Percentiles rank a stretch among this genome's conserved stretches.
phyloP scores from a whole-genome alignment of 2,888 invertebrate genomes.

The Microplitis manilae region DNA sequence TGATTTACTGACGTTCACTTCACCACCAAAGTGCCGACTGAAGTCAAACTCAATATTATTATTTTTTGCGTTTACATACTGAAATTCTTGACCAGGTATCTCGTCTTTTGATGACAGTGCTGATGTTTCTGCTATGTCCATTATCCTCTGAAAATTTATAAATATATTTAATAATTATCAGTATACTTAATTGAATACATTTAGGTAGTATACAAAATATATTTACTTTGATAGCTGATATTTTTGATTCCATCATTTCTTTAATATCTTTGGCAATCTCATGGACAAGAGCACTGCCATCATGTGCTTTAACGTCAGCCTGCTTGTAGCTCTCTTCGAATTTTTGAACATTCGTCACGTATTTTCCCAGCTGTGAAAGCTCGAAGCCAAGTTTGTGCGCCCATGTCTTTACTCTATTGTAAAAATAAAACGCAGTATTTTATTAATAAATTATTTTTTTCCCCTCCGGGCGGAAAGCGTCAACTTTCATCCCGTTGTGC shows the following conservation, averaged over 20 bases:
- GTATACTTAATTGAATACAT: not conserved
- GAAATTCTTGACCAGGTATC: conserved; percentile 59
- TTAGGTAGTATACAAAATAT: not conserved
- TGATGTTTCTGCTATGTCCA: conserved; percentile 89
- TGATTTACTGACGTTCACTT: conserved; percentile 81
- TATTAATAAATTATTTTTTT: not conserved
- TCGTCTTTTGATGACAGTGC: conserved; percentile 75
- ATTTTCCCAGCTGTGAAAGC: conserved; percentile 85
- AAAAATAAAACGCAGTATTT: conserved; percentile 1
- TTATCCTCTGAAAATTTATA: conserved; percentile 78
- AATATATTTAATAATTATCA: not conserved
- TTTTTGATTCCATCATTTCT: conserved; percentile 90
- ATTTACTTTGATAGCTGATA: conserved; percentile 85
- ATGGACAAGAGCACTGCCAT: conserved; percentile 84
- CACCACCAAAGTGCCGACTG: conserved; percentile 84
- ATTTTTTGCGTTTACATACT: conserved; percentile 66
- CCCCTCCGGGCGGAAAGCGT: not conserved
- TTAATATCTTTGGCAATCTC: conserved; percentile 89
- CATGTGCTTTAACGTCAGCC: conserved; percentile 82
- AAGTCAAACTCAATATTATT: conserved; percentile 78
- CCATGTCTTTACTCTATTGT: conserved; percentile 83
- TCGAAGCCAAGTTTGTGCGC: conserved; percentile 87
- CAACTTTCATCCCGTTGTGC: no score
- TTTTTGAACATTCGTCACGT: conserved; percentile 84
- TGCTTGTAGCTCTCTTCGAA: conserved; percentile 88